Base-by-base conservation (phyloP, 37 sponge, comb jelly and placozoan genomes). In the Chondrilla cf. caribensis region DNA sequence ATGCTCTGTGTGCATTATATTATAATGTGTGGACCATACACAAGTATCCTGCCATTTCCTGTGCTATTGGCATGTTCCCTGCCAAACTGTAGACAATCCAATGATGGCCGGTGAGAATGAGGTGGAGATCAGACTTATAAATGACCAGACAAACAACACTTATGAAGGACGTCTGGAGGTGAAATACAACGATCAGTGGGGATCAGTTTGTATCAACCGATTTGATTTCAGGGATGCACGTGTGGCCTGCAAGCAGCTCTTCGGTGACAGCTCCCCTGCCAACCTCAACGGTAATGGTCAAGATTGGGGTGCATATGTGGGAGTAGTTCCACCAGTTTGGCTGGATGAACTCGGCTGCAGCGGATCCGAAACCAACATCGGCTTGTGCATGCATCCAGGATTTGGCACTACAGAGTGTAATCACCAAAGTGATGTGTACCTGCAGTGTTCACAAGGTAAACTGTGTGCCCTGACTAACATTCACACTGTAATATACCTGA, bases 311-410 rank as follows among this genome's bases (percentile, higher is more conserved):
- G 51, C 6, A 14, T 47, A 47, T 77, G 78, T n/a, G 2, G 65
- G n/a, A 38, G 40, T 24, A 17, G 22, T 5, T 31, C 29, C 29
- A 31, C 83, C 83, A 11, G 38, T 83, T 4, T 83, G 72, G 83
- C 72, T 83, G 5, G 58, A 42, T 28, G 58, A 83, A 35, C 24
- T 83, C 21, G 72, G 51, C 0, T 83, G 83, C 58, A 70, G 17
- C 5, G 54, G 83, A 37, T 24, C 28, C 14, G 83, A 83, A 54
- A 43, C 72, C 40, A 54, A 70, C 72, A 70, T 83, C 39, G 83
- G 72, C 0, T 37, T 36, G 18, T 83, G 83, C 29, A 42, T 35
- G 11, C 70, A 83, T 24, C 75, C 83, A 31, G 83, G 83, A 2
- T 41, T 70, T 24, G 83, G 83, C 70, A 54, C 73, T 4, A 26